Base-by-base conservation (phyloP, 2,888 invertebrate genomes). In the Keiferia lycopersicella region DNA sequence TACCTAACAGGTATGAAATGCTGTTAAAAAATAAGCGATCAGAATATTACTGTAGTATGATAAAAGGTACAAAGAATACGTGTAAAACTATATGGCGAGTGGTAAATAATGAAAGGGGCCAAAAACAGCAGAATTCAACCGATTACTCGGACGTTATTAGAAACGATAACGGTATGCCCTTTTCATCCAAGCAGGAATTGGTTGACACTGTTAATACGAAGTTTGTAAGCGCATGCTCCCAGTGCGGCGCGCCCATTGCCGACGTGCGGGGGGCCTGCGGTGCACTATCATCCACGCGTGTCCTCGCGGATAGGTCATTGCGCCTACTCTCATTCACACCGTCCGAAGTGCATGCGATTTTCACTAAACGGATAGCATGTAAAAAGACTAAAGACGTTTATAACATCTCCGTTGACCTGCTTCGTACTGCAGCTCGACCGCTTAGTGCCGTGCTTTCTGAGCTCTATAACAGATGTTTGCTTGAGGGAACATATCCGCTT, bases 341-440 rank as follows among this genome's bases (percentile, higher is more conserved):
- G n/a, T 20, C 11, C n/a, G 60, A 60, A 16, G 60, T 60, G 20
- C 22, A 60, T 16, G 3, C 14, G 2, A 60, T 60, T 12, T 34
- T 45, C 3, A 41, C 60, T 12, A 60, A 41, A 22, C 11, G 22
- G 1, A 30, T 61, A 14, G 30, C 61, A 6, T 22, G 22, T 2
- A 60, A 60, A 14, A 39, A 39, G 20, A 41, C 60, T 10, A 60
- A 60, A 41, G 60, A 60, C n/a, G 41, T 60, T 1, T 60, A 60
- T 22, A 22, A 22, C 26, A 45, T 60, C 16, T 60, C 60, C 18
- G 60, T 45, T 0, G 45, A 60, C 20, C 39, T 10, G 10, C 38
- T 34, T 8, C 58, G 26, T 39, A 39, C 39, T 12, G 39, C 39
- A 39, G 39, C 39, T 39, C 6, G 1, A 39, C 39, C 39, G 8